Evolutionary conservation across 92 coral and sea anemone genomes (phyloP), one percentile per base, ranked within the genome.

Genomic region (Paragorgia papillata): DNA sequence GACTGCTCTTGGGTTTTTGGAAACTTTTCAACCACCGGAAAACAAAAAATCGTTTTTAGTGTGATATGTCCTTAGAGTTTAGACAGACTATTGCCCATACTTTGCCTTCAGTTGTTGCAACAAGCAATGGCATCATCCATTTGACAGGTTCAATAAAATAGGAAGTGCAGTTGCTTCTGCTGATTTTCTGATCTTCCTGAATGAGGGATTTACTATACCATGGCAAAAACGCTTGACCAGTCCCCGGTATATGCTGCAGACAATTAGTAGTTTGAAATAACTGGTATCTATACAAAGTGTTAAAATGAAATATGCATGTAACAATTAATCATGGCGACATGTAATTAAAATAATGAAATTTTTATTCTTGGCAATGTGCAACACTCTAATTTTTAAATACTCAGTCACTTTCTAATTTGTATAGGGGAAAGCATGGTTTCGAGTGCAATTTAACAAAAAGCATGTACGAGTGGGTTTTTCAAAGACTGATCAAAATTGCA

Each of bases 91-190:
- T 20, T 13, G 18, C 21, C 51, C 79, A 54, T 81, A 92, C 96
- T 85, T 93, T 93, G 71, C 93, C 97, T 55, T 88, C 91, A 34
- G 84, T 73, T 17, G 85, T 84, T 31, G 96, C 97, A 34, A 80
- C 61, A 10, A 93, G 85, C 68, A 78, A 55, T 14, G 85, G 65
- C 69, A 69, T 59, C 96, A 93, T 93, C 97, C 97, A 93, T 26
- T 84, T 81, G 3, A 90, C 87, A 34, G 97, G 97, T 44, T 93
- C 97, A 50, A 90, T 85, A 74, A 93, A 93, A 35, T 80, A 48
- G 22, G 97, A 93, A 17, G 96, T 90, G 71, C 97, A 93, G 18
- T 66, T 69, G 57, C 61, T 48, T 33, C 73, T 57, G 34, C 20
- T 66, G 26, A 33, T 50, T 62, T 9, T 18, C 19, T 57, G 33